Base-by-base conservation (phyloP, 1,140 invertebrate species). In the Lanistes nyassanus region DNA sequence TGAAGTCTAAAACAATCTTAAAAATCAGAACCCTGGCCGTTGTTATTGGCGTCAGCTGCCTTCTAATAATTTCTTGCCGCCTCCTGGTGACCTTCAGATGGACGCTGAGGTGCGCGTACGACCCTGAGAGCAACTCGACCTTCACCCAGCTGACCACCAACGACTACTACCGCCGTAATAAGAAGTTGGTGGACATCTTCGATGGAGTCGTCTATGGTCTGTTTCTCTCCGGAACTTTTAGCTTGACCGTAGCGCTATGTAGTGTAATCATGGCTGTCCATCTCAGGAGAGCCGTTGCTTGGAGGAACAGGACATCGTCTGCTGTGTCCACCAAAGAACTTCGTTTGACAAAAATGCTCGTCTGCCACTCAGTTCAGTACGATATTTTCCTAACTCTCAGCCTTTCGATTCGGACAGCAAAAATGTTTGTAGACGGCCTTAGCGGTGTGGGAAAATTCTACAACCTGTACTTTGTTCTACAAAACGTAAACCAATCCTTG, bases 341-440 rank as follows among this genome's bases (percentile, higher is more conserved):
- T n/a, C 36, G 36, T 39, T n/a, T 66, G 36, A 66, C 64, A 11
- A 37, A 39, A n/a, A 66, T 66, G 64, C 36, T 66, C 26, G 64
- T 66, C 9, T 9, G 11, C 0, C 37, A 39, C 23, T 66, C 64
- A 7, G 3, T 66, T 23, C 5, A 13, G 51, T 55, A 13, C 51
- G 23, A 13, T 55, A n/a, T n/a, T 55, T 55, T 55, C 51, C n/a
- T n/a, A 13, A 13, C n/a, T n/a, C n/a, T n/a, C n/a, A n/a, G n/a
- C n/a, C n/a, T n/a, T n/a, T n/a, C n/a, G n/a, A n/a, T n/a, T n/a
- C n/a, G n/a, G n/a, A n/a, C n/a, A n/a, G n/a, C n/a, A n/a, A n/a
- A n/a, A n/a, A n/a, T n/a, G n/a, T n/a, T n/a, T n/a, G n/a, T n/a
- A n/a, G n/a, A n/a, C n/a, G n/a, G n/a, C n/a, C n/a, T n/a, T n/a